A percentile compares a stretch with the other conserved stretches of the same genome.
Conservation (phyloP, 2,113 vertebrate species). For the Neolamprologus modestus region DNA sequence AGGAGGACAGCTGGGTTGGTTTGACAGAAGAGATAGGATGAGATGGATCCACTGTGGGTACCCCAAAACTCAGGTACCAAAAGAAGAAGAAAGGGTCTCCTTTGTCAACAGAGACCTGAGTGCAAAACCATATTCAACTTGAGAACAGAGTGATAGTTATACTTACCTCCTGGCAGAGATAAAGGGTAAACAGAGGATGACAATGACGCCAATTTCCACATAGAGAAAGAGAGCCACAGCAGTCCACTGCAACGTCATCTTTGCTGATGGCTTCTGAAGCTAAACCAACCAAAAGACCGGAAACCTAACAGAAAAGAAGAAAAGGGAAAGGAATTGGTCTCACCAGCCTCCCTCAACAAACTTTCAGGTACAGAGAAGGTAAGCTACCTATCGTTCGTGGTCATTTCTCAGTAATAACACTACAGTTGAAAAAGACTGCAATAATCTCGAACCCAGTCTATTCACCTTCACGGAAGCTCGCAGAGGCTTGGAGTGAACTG, state of each 20-base stretch:
- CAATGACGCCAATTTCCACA: slow-evolving; percentile 77
- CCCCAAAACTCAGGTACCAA: background rate
- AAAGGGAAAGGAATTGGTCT: background rate
- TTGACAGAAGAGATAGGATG: background rate
- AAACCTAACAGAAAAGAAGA: background rate
- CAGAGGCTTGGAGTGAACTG: background rate
- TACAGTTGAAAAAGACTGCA: background rate
- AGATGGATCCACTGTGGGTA: background rate
- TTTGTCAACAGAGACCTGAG: background rate
- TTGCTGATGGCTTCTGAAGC: background rate
- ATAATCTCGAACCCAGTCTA: background rate
- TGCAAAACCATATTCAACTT: background rate
- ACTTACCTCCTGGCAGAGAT: slow-evolving; percentile 82
- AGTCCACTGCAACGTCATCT: slow-evolving; percentile 90
- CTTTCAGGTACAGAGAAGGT: background rate
- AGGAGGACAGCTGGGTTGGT: background rate
- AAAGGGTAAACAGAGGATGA: slow-evolving; percentile 87
- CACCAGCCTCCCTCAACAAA: background rate
- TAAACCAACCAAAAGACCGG: background rate
- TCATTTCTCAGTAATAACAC: background rate
- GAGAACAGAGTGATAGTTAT: background rate
- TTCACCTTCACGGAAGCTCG: background rate
- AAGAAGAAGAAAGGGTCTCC: background rate
- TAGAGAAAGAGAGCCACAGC: slow-evolving; percentile 85
- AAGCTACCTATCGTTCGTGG: background rate